Evolutionary conservation across 1,140 invertebrate genomes (phyloP).

Genomic region (Hesperophylax magnus): DNA sequence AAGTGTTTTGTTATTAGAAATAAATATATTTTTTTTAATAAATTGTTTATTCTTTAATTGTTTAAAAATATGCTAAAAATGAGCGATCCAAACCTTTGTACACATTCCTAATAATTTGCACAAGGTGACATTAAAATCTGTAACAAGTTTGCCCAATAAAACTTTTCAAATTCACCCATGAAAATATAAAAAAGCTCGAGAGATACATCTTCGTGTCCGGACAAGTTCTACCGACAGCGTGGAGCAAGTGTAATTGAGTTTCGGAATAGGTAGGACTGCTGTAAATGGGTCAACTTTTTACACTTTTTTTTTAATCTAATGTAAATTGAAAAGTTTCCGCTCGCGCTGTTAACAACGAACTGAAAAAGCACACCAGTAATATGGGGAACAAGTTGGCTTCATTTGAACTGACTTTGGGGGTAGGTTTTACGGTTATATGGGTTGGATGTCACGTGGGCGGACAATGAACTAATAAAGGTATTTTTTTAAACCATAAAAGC

Average conservation of each 20-base stretch:
- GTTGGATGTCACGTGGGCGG: not conserved
- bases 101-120: too few species aligned
- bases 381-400: slow-evolving; percentile 8
- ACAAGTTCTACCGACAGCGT: slow-evolving; percentile 21
- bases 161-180: not conserved
- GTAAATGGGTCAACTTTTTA: slow-evolving; percentile 42
- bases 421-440: not conserved
- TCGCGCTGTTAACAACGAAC: slow-evolving; percentile 22
- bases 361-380: slow-evolving; percentile 33
- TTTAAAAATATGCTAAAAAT: too few species aligned
- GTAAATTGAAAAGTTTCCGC: slow-evolving; percentile 47
- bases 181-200: not conserved
- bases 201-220: not conserved
- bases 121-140: too few species aligned
- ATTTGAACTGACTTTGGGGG: not conserved
- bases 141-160: too few species aligned
- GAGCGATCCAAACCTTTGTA: too few species aligned
- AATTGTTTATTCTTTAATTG: too few species aligned
- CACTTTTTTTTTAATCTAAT: slow-evolving; percentile 38
- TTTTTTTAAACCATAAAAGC: not conserved
- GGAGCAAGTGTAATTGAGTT: slow-evolving; percentile 22
- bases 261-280: slow-evolving; percentile 6
- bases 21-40: too few species aligned
- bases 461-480: not conserved
- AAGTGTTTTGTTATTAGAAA: too few species aligned